Percentiles rank a stretch among this genome's conserved stretches.
Evolutionary conservation across 1,140 invertebrate genomes (phyloP).

Genomic region (Musca domestica): DNA sequence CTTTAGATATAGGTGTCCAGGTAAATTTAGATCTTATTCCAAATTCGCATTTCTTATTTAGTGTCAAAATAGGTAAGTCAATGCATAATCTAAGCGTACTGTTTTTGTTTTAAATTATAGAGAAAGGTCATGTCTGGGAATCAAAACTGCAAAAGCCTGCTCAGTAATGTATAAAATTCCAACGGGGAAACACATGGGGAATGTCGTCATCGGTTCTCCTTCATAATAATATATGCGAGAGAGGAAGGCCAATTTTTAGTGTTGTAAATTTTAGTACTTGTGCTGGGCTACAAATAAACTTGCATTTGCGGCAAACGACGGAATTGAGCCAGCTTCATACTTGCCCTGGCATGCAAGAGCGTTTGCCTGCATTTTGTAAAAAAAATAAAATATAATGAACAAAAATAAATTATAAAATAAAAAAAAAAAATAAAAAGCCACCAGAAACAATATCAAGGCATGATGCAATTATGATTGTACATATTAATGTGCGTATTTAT

Average conservation of each 20-base stretch:
- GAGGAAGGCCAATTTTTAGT: not conserved
- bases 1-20: too few species aligned
- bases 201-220: too few species aligned
- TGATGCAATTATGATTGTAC: not conserved
- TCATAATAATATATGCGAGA: not conserved
- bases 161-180: too few species aligned
- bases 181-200: too few species aligned
- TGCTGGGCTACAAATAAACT: slow-evolving; percentile 80
- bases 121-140: too few species aligned
- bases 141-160: too few species aligned
- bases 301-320: slow-evolving; percentile 66
- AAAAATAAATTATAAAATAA: slow-evolving; percentile 4
- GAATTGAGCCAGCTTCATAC: slow-evolving; percentile 74
- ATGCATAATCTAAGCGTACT: too few species aligned
- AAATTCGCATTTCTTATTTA: too few species aligned
- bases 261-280: slow-evolving; percentile 63
- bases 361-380: slow-evolving; percentile 65
- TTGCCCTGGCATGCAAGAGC: slow-evolving; percentile 72
- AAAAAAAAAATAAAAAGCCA: not conserved
- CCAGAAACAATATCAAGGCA: not conserved
- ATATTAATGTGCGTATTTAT: not conserved
- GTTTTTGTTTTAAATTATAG: too few species aligned
- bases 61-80: too few species aligned
- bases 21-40: too few species aligned
- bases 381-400: too few species aligned